Evolutionary conservation across 2,113 vertebrate genomes (phyloP), one percentile per base, ranked within the genome.

Genomic region (Forbesichthys papilliferus): DNA sequence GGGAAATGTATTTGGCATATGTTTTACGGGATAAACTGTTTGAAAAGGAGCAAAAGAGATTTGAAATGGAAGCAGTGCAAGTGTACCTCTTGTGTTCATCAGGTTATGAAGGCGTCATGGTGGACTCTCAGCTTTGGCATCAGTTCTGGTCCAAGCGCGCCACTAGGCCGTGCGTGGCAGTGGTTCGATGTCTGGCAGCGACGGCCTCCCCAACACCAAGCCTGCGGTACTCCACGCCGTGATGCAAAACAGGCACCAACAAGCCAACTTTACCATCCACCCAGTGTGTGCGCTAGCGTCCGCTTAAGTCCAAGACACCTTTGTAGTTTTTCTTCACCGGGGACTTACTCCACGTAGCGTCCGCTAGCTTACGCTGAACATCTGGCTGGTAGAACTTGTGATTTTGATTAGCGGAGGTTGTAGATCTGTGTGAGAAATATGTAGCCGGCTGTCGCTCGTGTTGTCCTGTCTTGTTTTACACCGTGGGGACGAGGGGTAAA

Each of bases 61-160:
- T 18, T 27, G 7, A 27, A 27, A 20, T 18, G 2, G 33, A 46
- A 64, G 6, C 16, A 18, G 12, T 51, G 20, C 18, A 11, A 64
- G 59, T 0, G 3, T 86, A 91, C 89, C 88, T 89, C 83, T 86
- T 80, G 72, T 84, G 81, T 61, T 88, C 89, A 91, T 91, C 79
- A 82, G 89, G 89, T 88, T 91, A 89, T 81, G 81, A 84, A 86
- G 70, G 86, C 86, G 87, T 84, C 77, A 84, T 87, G 83, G 76
- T 77, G 68, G 74, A 70, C 78, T 83, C 78, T 62, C 18, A 66
- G 77, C 68, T 72, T 87, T 87, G 71, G 84, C 88, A 85, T 88
- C 77, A 63, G 85, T 68, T 83, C 80, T 66, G 73, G 63, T 48
- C 69, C 75, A 73, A 71, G 14, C 56, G 66, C 75, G 73, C 49